Base-by-base conservation (phyloP, 2,797 vertebrate genomes). In the Smutsia gigantea region DNA sequence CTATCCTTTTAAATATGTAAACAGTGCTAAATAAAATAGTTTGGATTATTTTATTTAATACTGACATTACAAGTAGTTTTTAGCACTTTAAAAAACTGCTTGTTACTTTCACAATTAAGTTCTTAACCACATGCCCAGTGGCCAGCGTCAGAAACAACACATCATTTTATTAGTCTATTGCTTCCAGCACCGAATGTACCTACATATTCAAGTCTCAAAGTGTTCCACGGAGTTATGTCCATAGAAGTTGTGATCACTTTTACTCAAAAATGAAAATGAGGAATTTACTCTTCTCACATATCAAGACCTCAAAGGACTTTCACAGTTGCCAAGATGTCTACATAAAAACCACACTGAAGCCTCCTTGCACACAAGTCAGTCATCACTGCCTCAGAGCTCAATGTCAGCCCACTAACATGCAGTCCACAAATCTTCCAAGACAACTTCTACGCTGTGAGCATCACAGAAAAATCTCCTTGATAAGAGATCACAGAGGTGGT, bases 161-260 rank as follows among this genome's bases (percentile, higher is more conserved):
- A 4, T 39, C 31, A 2, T 39, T 49, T 51, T 25, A 19, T 12
- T 4, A 14, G 14, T 17, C 55, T 37, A 2, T 13, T 2, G 7
- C 37, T 19, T 55, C n/a, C 4, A 0, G n/a, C 2, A 53, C 29
- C 2, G 23, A 37, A 19, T 7, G 23, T 0, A 2, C 37, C 25
- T 8, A 21, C 23, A 21, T 0, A 0, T 34, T 39, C 71, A 17
- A 3, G 13, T 69, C 71, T 63, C 64, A 10, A 11, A 53, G 42
- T 1, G 12, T 59, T 34, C 29, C 49, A 49, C 7, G 53, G 27
- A 68, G 18, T 23, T 18, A 11, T 0, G 2, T 31, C 42, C 14
- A 25, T 34, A 14, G n/a, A 55, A 77, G 17, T 64, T n/a, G 23
- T 39, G 27, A 72, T 25, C n/a, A 42, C n/a, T 82, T 59, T 46